These are phyloP conservation scores for Aegotheles bennettii DNA, from an alignment of 2,113 vertebrate species.

Conservation along the genomic window DNA sequence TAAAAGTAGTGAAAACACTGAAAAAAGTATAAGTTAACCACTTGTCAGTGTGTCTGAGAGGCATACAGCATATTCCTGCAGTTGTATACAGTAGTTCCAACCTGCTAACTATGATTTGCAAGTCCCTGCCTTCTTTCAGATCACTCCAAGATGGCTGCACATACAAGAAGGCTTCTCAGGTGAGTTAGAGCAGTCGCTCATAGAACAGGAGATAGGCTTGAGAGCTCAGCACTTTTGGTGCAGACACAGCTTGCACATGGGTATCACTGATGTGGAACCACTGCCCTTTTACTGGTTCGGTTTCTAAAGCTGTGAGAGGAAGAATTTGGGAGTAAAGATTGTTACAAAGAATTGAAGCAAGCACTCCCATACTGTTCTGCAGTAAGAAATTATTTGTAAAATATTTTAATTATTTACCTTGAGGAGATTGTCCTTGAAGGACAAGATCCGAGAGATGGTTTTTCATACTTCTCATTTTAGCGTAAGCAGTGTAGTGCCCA, in stretches of 20 bases:
- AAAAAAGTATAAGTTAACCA: slow-evolving; percentile 19
- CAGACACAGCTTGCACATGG: slow-evolving; percentile 83
- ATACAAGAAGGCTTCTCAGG: not conserved
- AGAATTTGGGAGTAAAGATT: not conserved
- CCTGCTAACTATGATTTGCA: not conserved
- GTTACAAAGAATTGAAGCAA: not conserved
- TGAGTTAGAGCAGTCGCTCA: slow-evolving; percentile 79
- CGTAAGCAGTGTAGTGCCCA: slow-evolving; percentile 96
- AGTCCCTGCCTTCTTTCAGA: not conserved
- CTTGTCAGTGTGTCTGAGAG: not conserved
- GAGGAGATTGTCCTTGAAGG: slow-evolving; percentile 63
- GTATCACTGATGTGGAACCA: slow-evolving; percentile 96
- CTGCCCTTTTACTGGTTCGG: slow-evolving; percentile 75
- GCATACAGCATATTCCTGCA: not conserved
- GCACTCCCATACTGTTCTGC: not conserved
- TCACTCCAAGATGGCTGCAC: not conserved
- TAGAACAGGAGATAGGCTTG: slow-evolving; percentile 99
- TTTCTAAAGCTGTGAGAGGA: slow-evolving; percentile 60
- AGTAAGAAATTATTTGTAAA: not conserved
- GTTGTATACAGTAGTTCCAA: not conserved
- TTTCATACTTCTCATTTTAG: slow-evolving; percentile 78
- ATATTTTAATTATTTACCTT: slow-evolving; percentile 66
- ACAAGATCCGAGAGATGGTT: slow-evolving; percentile 64
- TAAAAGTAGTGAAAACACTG: slow-evolving; percentile 35
- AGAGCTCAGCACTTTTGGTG: slow-evolving; percentile 82